Base-by-base conservation (phyloP, 2,888 invertebrate species). In the Leptothorax acervorum region DNA sequence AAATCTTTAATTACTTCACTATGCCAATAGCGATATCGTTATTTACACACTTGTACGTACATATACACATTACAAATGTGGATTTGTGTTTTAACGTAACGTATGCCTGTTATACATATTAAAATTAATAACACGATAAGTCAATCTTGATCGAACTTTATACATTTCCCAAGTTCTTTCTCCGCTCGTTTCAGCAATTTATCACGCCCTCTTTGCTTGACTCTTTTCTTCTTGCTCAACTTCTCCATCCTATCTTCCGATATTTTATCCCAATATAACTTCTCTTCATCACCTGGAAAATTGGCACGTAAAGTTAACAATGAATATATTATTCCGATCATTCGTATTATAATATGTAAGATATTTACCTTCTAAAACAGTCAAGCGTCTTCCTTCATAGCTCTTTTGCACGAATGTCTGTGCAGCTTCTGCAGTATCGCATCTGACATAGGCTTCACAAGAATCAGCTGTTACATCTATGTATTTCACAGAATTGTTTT, bases 191-290 rank as follows among this genome's bases (percentile, higher is more conserved):
- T 96, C 79, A 96, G 92, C 51, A 96, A 91, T 88, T 96, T 96
- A 83, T 96, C 96, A 70, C 96, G 94, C 5, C 97, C 97, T 83
- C 97, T 95, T 91, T 96, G 95, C 60, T 96, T 96, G 0, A 95
- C 94, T 66, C 93, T 94, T 9, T 93, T 89, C 62, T 95, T 95
- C 84, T 95, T 95, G 18, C 95, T 93, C 53, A 95, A 93, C 92
- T 96, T 97, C 6, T 95, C 95, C 75, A 95, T 95, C 85, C 97
- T 95, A 92, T 97, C 97, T 15, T 95, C 94, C 88, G 96, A 95
- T 57, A 98, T 97, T 92, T 97, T 97, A 28, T 96, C 95, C 98
- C 98, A 99, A 95, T 99, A 99, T 35, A 95, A 95, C 55, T 96
- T 95, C 93, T 98, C 98, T 86, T 97, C 97, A 1, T 96, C 96